Base-by-base conservation (phyloP, 2,888 invertebrate genomes). In the Euzophera pinguis region DNA sequence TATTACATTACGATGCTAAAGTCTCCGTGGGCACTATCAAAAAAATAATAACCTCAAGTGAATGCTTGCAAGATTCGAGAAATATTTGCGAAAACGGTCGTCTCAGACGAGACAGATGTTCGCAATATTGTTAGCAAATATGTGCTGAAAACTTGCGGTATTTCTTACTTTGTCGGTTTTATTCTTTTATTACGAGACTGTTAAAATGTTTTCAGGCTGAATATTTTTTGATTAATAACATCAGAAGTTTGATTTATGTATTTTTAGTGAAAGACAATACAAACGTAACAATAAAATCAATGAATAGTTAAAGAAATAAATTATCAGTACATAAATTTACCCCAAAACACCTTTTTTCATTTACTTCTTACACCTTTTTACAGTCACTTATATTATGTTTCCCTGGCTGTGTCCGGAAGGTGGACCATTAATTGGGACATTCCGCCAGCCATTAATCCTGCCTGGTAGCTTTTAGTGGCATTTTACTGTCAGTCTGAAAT, bases 401-500 rank as follows among this genome's bases (percentile, higher is more conserved):
- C 22, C 13, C 29, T 29, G 8, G 43, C 43, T 13, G 27, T 14
- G 32, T 3, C 29, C 45, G 45, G 45, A 45, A 13, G 45, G 32
- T 12, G 45, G 32, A 14, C 14, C 45, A 45, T 45, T 14, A 45
- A 45, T 45, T 27, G 13, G 45, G 32, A 29, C 32, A 10, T 32
- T 45, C 13, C 45, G 9, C 13, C 16, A 14, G 45, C 45, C 27
- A 45, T 45, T 45, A 45, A 45, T 45, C 32, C 45, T 45, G 14
- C 42, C n/a, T n/a, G 42, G 45, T 32, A 10, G 32, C 45, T 41
- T 37, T 42, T 32, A 34, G 17, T 37, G 38, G 16, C 38, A 32
- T 52, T 50, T 52, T 43, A 47, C 45, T 52, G 17, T 38, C 29
- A 12, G 37, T 27, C 42, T 29, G 42, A 29, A 34, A 38, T 38